Conservation (phyloP, 2,888 invertebrate species). For the Melipona beecheii region DNA sequence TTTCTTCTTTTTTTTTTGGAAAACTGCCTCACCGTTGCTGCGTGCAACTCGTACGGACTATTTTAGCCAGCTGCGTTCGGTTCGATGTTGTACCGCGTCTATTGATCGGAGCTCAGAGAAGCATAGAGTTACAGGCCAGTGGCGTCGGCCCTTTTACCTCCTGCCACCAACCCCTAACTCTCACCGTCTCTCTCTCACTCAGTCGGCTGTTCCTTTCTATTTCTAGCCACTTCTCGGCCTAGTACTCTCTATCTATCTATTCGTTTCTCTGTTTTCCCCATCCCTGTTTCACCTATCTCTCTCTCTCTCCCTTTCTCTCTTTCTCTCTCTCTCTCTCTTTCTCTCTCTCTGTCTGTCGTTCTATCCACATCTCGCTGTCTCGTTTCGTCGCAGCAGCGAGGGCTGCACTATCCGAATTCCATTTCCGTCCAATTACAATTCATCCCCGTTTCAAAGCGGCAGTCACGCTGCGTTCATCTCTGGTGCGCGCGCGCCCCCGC, state of each 20-base stretch:
- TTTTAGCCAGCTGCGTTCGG: conserved; percentile 78
- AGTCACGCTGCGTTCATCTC: conserved; percentile 75
- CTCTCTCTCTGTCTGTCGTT: no score
- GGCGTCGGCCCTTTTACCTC: conserved; percentile 74
- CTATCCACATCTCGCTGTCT: neutral
- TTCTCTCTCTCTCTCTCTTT: no score
- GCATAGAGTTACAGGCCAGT: conserved; percentile 82
- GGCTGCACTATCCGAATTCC: conserved; percentile 77
- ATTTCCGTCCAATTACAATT: conserved; percentile 81
- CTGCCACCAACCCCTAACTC: conserved; percentile 18
- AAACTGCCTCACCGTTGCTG: conserved; percentile 55
- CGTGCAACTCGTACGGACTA: conserved; percentile 71
- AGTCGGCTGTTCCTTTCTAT: conserved; percentile 40
- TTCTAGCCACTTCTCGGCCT: conserved; percentile 63
- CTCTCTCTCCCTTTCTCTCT: no score
- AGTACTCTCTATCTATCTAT: conserved; percentile 40
- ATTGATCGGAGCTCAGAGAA: conserved; percentile 81
- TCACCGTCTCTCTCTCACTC: conserved; percentile 3
- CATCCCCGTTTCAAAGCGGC: conserved; percentile 77
- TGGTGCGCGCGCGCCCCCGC: conserved; percentile 50
- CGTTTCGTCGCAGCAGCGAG: conserved; percentile 20
- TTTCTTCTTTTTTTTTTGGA: conserved; percentile 5
- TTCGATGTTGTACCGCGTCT: conserved; percentile 80
- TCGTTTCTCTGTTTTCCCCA: conserved; percentile 32
- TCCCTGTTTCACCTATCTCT: neutral